Percentiles rank a stretch among this genome's conserved stretches.
phyloP scores from a whole-genome alignment of 2,888 invertebrate genomes.

The Synergus umbraculus region DNA sequence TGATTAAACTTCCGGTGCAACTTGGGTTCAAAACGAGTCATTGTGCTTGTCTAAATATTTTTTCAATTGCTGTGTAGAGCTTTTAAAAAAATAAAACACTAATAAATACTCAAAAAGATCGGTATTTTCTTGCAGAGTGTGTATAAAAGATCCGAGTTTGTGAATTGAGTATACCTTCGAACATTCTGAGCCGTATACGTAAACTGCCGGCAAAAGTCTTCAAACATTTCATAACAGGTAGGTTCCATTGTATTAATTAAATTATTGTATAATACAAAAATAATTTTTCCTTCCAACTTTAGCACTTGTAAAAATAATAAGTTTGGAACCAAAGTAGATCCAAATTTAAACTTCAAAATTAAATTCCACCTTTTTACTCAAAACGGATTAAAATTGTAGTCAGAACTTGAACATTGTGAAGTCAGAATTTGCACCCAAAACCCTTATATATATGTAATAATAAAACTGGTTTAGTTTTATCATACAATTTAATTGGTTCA shows the following conservation, averaged over 20 bases:
- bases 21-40: conserved; percentile 24
- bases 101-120: conserved; percentile 48
- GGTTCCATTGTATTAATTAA: not conserved
- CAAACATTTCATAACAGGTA: conserved; percentile 43
- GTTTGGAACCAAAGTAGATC: not conserved
- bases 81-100: not conserved
- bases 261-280: not conserved
- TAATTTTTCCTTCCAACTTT: not conserved
- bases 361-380: too few relatives aligned
- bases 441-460: not conserved
- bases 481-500: not conserved
- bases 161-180: conserved; percentile 32
- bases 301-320: not conserved
- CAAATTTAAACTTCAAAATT: too few relatives aligned
- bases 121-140: not conserved
- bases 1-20: conserved; percentile 44
- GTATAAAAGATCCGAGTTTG: conserved; percentile 4
- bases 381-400: too few relatives aligned
- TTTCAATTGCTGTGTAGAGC: conserved; percentile 28
- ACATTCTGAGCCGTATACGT: conserved; percentile 50
- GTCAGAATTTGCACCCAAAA: too few relatives aligned
- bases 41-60: not conserved
- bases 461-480: not conserved
- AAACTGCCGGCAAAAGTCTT: conserved; percentile 37
- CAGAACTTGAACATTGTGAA: too few relatives aligned